A percentile compares a stretch with the other conserved stretches of the same genome.
Evolutionary conservation across 2,888 invertebrate species (phyloP).

Genomic region (Lithophane socia): DNA sequence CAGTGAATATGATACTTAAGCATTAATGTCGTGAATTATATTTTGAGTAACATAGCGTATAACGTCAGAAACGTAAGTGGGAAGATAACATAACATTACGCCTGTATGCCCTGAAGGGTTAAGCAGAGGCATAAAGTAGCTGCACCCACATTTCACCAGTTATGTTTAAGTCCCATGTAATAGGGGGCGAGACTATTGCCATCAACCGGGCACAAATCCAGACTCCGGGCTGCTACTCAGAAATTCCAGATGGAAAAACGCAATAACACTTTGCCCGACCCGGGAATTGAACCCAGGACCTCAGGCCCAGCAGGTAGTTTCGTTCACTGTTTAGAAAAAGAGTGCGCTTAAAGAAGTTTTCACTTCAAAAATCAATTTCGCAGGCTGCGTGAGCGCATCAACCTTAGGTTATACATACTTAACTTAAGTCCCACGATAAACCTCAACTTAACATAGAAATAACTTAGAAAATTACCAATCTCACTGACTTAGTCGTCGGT

Average conservation of each 20-base stretch:
- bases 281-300: too few species aligned
- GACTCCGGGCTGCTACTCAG: too few species aligned
- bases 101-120: not conserved
- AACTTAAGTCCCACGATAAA: constrained; percentile 50
- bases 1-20: not conserved
- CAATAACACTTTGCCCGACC: not conserved
- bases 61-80: not conserved
- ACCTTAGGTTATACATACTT: constrained; percentile 19
- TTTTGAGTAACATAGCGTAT: not conserved
- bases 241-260: not conserved
- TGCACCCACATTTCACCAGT: not conserved
- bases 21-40: not conserved
- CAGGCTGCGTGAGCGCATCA: constrained; percentile 9
- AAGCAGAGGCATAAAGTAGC: not conserved
- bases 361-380: not conserved
- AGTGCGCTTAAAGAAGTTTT: not conserved
- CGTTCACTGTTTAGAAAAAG: not conserved
- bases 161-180: not conserved
- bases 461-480: constrained; percentile 62
- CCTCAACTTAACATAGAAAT: constrained; percentile 45
- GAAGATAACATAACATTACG: not conserved
- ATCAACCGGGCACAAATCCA: not conserved
- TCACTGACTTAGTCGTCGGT: constrained; percentile 42
- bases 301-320: too few species aligned
- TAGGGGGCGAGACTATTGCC: not conserved